Conservation (phyloP, 1,140 invertebrate species). For the Zeugodacus cucurbitae region DNA sequence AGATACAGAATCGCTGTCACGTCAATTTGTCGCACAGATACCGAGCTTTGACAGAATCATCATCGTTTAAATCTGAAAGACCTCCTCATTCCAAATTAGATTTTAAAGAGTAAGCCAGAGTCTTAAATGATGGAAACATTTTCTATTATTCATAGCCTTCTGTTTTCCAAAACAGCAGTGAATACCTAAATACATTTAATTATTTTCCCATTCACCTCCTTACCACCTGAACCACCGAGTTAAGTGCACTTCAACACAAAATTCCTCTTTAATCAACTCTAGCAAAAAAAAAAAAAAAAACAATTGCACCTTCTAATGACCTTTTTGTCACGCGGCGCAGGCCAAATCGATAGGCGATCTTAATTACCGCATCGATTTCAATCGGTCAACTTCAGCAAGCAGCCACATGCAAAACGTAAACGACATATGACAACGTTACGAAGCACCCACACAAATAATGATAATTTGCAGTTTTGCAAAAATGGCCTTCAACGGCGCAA, state of each 20-base stretch:
- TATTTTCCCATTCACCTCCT: too few species aligned
- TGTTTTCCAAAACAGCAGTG: too few species aligned
- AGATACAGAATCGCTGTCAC: too few species aligned
- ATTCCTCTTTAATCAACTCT: neutral
- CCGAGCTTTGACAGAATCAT: too few species aligned
- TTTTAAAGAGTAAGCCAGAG: too few species aligned
- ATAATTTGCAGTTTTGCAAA: conserved; percentile 25
- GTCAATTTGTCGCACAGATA: too few species aligned
- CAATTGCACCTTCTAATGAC: neutral
- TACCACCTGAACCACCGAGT: too few species aligned
- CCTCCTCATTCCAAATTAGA: too few species aligned
- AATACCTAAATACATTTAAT: too few species aligned
- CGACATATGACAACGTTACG: neutral
- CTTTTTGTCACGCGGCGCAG: neutral
- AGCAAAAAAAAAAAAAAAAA: neutral
- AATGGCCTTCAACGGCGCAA: neutral
- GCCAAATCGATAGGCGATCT: neutral
- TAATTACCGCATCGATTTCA: conserved; percentile 9
- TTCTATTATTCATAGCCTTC: too few species aligned
- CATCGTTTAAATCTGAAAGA: too few species aligned
- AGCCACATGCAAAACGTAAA: neutral
- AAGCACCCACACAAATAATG: neutral
- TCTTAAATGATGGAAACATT: too few species aligned
- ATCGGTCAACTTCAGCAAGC: neutral
- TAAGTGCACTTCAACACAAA: neutral